phyloP scores from a whole-genome alignment of 2,797 vertebrate species.

The Myiotriccus ornatus region DNA sequence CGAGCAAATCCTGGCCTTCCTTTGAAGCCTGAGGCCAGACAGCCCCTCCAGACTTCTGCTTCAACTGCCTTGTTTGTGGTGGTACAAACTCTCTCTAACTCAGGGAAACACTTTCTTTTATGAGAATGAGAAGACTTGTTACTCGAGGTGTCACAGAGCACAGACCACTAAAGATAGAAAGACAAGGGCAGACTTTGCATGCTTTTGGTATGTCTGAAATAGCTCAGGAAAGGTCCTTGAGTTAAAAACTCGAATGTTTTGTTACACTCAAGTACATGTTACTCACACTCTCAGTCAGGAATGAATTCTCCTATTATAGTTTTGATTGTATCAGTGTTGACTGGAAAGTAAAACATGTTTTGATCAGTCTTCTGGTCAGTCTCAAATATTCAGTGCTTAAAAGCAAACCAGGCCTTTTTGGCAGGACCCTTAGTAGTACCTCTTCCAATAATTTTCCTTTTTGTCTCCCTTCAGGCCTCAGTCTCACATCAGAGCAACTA shows the following conservation, averaged over 20 bases:
- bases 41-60: neutral
- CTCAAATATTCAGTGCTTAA: neutral
- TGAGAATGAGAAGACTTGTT: neutral
- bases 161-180: neutral
- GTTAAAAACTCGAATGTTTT: neutral
- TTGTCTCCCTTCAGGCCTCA: neutral
- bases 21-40: neutral
- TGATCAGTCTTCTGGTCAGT: neutral
- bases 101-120: neutral
- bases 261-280: neutral
- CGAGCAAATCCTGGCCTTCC: neutral
- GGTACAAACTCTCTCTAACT: neutral
- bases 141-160: neutral
- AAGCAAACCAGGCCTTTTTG: neutral
- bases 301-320: neutral
- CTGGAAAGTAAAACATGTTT: neutral
- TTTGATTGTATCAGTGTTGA: neutral
- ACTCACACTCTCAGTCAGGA: neutral
- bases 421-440: neutral
- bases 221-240: neutral
- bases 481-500: neutral
- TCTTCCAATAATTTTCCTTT: neutral
- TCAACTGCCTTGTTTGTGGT: neutral
- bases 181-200: accelerated
- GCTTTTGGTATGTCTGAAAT: neutral